Evolutionary conservation across 2,113 vertebrate genomes (phyloP).

Genomic region (Thryonomys swinderianus): DNA sequence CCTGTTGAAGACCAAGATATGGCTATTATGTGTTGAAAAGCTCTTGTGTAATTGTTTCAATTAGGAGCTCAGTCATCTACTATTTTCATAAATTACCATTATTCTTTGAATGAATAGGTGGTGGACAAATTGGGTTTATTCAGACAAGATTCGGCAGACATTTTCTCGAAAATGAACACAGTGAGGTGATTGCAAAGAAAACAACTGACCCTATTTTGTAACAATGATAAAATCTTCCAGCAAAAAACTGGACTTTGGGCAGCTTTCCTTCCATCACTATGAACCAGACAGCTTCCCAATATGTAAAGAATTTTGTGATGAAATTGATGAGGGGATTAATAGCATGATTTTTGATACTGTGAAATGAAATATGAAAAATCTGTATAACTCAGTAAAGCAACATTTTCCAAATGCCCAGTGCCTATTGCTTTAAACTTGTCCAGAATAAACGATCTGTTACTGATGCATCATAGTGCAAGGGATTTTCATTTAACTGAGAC

Average conservation of each 20-base stretch:
- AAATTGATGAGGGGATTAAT: background rate
- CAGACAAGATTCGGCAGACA: background rate
- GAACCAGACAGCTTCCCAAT: background rate
- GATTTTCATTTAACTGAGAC: conserved; percentile 25
- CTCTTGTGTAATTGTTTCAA: background rate
- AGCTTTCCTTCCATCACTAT: background rate
- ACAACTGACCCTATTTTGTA: background rate
- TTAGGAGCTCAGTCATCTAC: background rate
- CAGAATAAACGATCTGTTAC: background rate
- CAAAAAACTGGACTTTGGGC: background rate
- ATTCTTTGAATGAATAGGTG: background rate
- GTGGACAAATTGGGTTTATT: background rate
- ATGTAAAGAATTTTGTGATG: background rate
- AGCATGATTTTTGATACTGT: conserved; percentile 4
- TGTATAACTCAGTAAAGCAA: background rate
- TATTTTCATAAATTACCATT: background rate
- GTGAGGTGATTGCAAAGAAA: background rate
- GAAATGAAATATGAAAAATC: conserved; percentile 10
- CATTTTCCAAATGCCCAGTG: background rate
- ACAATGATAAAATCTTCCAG: background rate
- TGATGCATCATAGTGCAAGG: background rate
- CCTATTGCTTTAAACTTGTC: background rate
- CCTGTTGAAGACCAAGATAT: background rate
- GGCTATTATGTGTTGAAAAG: no score
- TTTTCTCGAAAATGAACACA: background rate